These are phyloP conservation scores for Mustelus asterias DNA, from an alignment of 2,113 vertebrate genomes.

Conservation along the genomic window DNA sequence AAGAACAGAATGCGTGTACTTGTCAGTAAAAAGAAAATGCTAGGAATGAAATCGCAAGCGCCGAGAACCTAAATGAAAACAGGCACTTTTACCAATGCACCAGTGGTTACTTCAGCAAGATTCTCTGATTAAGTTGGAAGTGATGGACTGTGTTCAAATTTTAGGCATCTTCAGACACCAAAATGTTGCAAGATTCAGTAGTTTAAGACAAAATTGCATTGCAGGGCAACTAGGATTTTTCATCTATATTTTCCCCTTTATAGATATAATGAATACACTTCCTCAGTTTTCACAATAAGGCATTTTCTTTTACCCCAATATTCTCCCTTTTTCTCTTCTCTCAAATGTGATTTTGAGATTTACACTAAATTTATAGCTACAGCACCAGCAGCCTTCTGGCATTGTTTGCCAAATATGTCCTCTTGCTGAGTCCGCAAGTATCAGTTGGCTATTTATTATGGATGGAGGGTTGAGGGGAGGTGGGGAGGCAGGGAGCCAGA, in stretches of 20 bases:
- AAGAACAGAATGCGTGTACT: conserved; percentile 14
- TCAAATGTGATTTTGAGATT: not conserved
- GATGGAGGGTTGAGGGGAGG: not conserved
- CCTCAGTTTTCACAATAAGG: not conserved
- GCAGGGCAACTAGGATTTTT: not conserved
- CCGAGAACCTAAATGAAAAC: not conserved
- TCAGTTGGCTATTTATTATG: not conserved
- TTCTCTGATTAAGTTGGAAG: not conserved
- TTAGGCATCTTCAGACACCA: not conserved
- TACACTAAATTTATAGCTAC: not conserved
- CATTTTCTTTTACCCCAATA: not conserved
- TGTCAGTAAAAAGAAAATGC: not conserved
- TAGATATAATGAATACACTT: not conserved
- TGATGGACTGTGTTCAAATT: not conserved
- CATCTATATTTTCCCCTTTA: not conserved
- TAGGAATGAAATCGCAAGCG: not conserved
- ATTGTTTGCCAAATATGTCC: not conserved
- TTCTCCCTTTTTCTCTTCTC: not conserved
- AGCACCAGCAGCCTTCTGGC: not conserved
- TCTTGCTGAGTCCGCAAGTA: not conserved
- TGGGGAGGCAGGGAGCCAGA: not conserved
- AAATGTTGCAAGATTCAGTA: not conserved
- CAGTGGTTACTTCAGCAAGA: not conserved
- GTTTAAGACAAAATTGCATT: not conserved
- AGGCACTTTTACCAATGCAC: not conserved